phyloP scores from a whole-genome alignment of 2,113 vertebrate species.

The Grammomys dolichurus region DNA sequence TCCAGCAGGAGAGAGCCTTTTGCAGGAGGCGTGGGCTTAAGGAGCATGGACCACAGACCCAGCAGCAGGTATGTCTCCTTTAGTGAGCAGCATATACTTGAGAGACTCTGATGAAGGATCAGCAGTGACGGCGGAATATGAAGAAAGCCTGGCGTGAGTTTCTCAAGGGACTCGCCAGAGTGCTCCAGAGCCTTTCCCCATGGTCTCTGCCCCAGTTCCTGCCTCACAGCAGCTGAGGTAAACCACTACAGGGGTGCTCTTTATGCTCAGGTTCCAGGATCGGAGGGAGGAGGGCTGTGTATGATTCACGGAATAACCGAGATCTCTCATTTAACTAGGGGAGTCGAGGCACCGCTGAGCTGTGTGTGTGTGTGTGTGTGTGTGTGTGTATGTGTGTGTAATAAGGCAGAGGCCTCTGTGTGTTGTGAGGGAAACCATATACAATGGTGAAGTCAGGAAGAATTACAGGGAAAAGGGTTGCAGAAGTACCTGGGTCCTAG shows the following conservation, averaged over 20 bases:
- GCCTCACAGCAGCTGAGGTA: background rate
- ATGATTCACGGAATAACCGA: background rate
- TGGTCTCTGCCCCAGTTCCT: background rate
- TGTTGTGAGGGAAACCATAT: background rate
- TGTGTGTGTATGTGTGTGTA: accelerated
- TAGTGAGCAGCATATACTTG: background rate
- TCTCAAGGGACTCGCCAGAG: background rate
- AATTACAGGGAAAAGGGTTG: background rate
- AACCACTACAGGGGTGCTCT: background rate
- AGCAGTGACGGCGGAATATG: background rate
- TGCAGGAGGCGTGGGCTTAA: background rate
- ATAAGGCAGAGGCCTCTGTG: background rate
- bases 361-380: too few relatives aligned
- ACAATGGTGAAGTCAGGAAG: background rate
- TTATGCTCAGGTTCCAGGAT: too few relatives aligned
- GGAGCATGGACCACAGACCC: background rate
- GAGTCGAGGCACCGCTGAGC: accelerated
- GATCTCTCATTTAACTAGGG: background rate
- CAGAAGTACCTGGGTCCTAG: background rate
- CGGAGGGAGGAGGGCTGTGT: background rate
- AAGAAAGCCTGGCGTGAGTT: background rate
- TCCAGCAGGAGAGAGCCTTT: background rate
- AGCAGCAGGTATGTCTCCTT: background rate
- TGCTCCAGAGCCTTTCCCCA: background rate
- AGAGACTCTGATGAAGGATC: background rate